Percentiles rank a stretch among this genome's conserved stretches.
Evolutionary conservation across 1,140 invertebrate genomes (phyloP).

Genomic region (Tachypleus tridentatus): DNA sequence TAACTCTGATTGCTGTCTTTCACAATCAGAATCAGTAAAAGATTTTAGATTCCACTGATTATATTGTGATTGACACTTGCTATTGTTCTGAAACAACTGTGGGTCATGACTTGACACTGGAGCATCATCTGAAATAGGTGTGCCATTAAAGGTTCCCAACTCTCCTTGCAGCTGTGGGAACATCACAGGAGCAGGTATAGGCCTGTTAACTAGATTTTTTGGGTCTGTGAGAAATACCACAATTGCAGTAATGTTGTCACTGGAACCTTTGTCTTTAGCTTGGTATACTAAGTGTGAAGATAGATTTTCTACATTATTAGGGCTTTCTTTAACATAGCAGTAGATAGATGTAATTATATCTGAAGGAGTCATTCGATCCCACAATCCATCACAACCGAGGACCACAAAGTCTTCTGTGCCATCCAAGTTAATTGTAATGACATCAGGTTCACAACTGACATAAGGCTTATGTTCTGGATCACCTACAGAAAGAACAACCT

Average conservation of each 20-base stretch:
- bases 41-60: background rate
- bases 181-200: background rate
- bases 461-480: slow-evolving; percentile 70
- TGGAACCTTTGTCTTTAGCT: slow-evolving; percentile 59
- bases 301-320: slow-evolving; percentile 26
- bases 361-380: slow-evolving; percentile 61
- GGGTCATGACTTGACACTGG: no score
- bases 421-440: slow-evolving; percentile 54
- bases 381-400: slow-evolving; percentile 83
- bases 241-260: slow-evolving; percentile 78
- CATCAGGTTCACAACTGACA: slow-evolving; percentile 72
- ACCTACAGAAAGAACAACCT: slow-evolving; percentile 42
- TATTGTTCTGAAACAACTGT: background rate
- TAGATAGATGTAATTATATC: slow-evolving; percentile 43
- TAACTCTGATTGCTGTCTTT: background rate
- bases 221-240: slow-evolving; percentile 65
- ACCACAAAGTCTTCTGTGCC: slow-evolving; percentile 83
- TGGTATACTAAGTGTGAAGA: slow-evolving; percentile 53
- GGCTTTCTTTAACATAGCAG: slow-evolving; percentile 18
- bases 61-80: background rate
- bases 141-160: no score
- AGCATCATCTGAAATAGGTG: no score
- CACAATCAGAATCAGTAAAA: no score
- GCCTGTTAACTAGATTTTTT: background rate
- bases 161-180: background rate